Conservation (phyloP, 2,888 invertebrate species). For the Synergus umbraculus region DNA sequence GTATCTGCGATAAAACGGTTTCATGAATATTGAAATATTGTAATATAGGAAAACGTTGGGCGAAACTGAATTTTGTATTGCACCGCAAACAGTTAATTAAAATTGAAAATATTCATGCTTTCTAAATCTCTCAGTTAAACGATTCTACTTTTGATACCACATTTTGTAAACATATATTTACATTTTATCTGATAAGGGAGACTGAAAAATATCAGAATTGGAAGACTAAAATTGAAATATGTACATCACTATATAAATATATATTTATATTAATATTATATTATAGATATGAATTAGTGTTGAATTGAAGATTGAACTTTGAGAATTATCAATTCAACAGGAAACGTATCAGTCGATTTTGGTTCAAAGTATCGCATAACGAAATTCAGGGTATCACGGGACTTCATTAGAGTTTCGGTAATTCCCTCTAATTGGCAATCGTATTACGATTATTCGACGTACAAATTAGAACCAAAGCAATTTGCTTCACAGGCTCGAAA, state of each 20-base stretch:
- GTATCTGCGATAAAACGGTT: not conserved
- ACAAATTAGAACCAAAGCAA: conserved; percentile 32
- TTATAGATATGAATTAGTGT: not conserved
- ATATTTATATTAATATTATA: no score
- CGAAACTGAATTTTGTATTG: not conserved
- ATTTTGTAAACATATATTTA: not conserved
- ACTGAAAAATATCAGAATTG: not conserved
- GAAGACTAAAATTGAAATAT: not conserved
- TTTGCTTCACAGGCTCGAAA: conserved; percentile 26
- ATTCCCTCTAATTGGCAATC: conserved; percentile 36
- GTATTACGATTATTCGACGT: conserved; percentile 33
- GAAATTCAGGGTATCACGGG: conserved; percentile 9
- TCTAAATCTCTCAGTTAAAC: not conserved
- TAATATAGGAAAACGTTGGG: not conserved
- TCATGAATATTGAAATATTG: conserved; percentile 6
- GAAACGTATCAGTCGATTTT: conserved; percentile 28
- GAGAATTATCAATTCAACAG: not conserved
- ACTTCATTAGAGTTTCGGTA: conserved; percentile 27
- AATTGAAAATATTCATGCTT: not conserved
- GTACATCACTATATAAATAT: no score
- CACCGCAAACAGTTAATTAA: not conserved
- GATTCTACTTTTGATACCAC: not conserved
- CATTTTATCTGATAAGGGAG: not conserved
- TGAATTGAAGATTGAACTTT: not conserved
- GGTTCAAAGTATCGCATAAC: conserved; percentile 19